Evolutionary conservation across 2,797 vertebrate genomes (phyloP), one percentile per base, ranked within the genome.

Genomic region (Garrulus glandarius): DNA sequence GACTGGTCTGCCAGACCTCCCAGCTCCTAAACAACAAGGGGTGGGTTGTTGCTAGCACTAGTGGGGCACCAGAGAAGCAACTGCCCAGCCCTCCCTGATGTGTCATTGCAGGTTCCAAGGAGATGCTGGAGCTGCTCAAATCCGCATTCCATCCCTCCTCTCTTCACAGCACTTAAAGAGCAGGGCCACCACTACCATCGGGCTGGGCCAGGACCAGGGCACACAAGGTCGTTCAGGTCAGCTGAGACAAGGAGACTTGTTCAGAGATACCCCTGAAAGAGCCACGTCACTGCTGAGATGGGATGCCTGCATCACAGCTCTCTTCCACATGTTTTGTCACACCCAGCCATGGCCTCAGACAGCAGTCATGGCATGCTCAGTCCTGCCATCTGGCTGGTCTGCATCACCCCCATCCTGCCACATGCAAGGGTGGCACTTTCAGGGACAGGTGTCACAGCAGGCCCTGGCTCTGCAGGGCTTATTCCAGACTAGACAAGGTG

Each of bases 111-210:
- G 55, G 53, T 64, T 84, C 34, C n/a, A 76, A 43, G 15, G 19
- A 71, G 57, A 21, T 57, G 59, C 18, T 87, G 82, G 24, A 89
- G 71, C 17, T 44, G 60, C 60, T 77, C 18, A 79, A 34, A 71
- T 26, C 13, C 13, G 64, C 52, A 24, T 57, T 50, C 29, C 15
- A 46, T 72, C 41, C 7, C 13, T 53, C 3, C 18, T 68, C 17
- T 90, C 59, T 61, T 92, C 39, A 10, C 16, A 36, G 36, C 18
- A 16, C 26, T 65, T 57, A 13, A 65, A 55, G 34, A 90, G 59
- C 24, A 16, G 36, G 36, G 20, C 13, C 22, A 43, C 19, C 1
- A 1, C 46, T 78, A 27, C 47, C 36, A 24, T 23, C 0, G 0
- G 46, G 64, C 60, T 55, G 55, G 32, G 36, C 29, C 50, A 83